Evolutionary conservation across 2,888 invertebrate genomes (phyloP).

Genomic region (Hypena proboscidalis): DNA sequence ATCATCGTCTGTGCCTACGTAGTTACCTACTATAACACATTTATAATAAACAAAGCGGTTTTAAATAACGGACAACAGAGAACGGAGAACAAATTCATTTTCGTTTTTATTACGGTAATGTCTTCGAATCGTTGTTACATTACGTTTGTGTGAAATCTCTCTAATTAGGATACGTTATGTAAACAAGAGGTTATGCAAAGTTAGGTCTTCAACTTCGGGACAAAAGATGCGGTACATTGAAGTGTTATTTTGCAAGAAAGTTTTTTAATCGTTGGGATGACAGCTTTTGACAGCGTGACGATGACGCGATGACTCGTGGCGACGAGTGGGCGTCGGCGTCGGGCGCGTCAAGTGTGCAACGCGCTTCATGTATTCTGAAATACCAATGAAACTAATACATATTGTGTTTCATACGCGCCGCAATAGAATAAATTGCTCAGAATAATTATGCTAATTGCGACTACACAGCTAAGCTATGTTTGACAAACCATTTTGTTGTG

Average conservation of each 20-base stretch:
- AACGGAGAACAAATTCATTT: slow-evolving; percentile 40
- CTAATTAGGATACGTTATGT: slow-evolving; percentile 44
- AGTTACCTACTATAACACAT: slow-evolving; percentile 41
- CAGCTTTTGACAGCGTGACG: slow-evolving; percentile 28
- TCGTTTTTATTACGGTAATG: slow-evolving; percentile 26
- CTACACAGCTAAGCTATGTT: background rate
- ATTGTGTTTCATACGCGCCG: slow-evolving; percentile 35
- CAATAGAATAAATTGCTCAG: slow-evolving; percentile 35
- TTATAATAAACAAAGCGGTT: slow-evolving; percentile 41
- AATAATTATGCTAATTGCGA: slow-evolving; percentile 39
- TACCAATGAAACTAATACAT: slow-evolving; percentile 37
- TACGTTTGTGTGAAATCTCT: slow-evolving; percentile 33
- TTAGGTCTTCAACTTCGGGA: slow-evolving; percentile 35
- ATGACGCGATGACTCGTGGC: slow-evolving; percentile 8
- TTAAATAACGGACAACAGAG: slow-evolving; percentile 38
- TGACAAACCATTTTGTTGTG: too few relatives aligned
- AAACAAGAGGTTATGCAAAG: slow-evolving; percentile 34
- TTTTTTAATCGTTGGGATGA: slow-evolving; percentile 34
- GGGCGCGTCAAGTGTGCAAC: slow-evolving; percentile 37
- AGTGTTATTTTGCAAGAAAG: slow-evolving; percentile 41
- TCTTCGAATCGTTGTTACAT: slow-evolving; percentile 20
- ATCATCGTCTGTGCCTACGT: slow-evolving; percentile 61
- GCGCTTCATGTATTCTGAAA: slow-evolving; percentile 37
- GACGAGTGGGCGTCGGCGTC: slow-evolving; percentile 40
- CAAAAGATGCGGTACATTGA: slow-evolving; percentile 35